Percentiles rank a stretch among this genome's conserved stretches.
phyloP scores from a whole-genome alignment of 2,797 vertebrate genomes.

The Tiaroga cobitis region DNA sequence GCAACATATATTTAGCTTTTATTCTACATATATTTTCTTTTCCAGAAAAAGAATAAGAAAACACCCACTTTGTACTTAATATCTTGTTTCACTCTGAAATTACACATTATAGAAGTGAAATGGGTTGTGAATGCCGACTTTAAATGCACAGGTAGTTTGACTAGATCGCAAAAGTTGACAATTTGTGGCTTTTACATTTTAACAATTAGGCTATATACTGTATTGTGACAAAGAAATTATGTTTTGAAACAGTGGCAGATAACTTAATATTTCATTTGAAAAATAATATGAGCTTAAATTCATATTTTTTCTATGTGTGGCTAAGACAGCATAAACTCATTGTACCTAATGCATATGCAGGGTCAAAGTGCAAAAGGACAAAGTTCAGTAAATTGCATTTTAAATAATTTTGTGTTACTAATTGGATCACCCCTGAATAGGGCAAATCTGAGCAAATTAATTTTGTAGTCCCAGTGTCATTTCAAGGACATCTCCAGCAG shows the following conservation, averaged over 20 bases:
- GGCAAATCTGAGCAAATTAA: slow-evolving; percentile 67
- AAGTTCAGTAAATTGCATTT: slow-evolving; percentile 49
- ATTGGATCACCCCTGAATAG: slow-evolving; percentile 67
- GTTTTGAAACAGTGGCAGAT: background rate
- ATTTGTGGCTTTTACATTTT: background rate
- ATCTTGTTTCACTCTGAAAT: background rate
- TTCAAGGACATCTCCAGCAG: slow-evolving; percentile 75
- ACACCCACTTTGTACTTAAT: background rate
- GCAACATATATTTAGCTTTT: background rate
- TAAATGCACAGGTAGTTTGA: background rate
- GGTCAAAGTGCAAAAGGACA: slow-evolving; percentile 62
- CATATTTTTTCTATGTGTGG: background rate
- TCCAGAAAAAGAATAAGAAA: too few relatives aligned
- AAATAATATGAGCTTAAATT: background rate
- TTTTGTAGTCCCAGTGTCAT: slow-evolving; percentile 69
- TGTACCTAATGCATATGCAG: background rate
- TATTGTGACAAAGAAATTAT: background rate
- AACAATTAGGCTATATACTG: background rate
- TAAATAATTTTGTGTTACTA: slow-evolving; percentile 60
- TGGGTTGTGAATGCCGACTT: background rate
- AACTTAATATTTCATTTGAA: background rate
- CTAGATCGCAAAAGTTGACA: background rate
- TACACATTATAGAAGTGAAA: background rate
- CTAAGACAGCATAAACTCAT: slow-evolving; percentile 20
- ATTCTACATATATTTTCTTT: background rate